Evolutionary conservation across 2,888 invertebrate genomes (phyloP).

Genomic region (Diarsia brunnea): DNA sequence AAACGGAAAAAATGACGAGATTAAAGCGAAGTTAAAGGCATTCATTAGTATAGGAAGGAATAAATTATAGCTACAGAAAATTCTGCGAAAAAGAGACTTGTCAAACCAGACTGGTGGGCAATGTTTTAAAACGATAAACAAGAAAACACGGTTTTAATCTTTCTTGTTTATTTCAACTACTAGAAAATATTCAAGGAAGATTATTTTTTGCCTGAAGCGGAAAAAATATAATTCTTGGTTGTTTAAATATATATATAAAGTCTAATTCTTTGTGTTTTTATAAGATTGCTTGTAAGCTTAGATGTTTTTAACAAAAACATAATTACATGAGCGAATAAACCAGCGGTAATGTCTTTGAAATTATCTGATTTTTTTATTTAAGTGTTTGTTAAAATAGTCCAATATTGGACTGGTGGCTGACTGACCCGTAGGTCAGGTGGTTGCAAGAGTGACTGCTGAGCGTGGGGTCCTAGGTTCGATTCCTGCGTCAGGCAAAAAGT

Average conservation of each 20-base stretch:
- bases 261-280: background rate
- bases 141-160: background rate
- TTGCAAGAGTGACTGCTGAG: too few species aligned
- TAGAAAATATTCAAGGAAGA: background rate
- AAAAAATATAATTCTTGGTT: background rate
- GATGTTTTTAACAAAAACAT: background rate
- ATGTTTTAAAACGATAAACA: background rate
- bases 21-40: background rate
- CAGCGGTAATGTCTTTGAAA: too few species aligned
- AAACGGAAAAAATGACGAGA: background rate
- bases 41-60: background rate
- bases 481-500: too few species aligned
- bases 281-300: background rate
- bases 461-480: too few species aligned
- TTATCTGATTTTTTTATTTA: too few species aligned
- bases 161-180: background rate
- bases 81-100: background rate
- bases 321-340: too few species aligned
- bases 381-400: too few species aligned
- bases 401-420: too few species aligned
- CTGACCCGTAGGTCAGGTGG: too few species aligned
- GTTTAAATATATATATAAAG: background rate
- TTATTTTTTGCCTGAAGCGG: background rate
- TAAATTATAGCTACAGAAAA: background rate
- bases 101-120: too few species aligned